A percentile compares a stretch with the other conserved stretches of the same genome.
phyloP scores from a whole-genome alignment of 2,797 vertebrate species.

The Podarcis siculus region DNA sequence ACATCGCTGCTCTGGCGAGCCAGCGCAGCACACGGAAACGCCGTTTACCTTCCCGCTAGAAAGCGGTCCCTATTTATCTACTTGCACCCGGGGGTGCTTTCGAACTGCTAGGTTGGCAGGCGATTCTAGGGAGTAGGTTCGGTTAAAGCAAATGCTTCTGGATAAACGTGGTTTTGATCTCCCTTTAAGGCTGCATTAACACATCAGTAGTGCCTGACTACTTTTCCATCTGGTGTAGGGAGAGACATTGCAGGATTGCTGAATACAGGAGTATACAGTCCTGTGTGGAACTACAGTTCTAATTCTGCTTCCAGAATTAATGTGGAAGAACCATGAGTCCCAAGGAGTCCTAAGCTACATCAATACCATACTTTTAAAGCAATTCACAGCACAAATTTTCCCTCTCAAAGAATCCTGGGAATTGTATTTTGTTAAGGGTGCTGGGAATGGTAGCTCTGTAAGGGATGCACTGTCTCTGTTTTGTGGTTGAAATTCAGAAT shows the following conservation, averaged over 20 bases:
- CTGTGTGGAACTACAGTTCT: neutral
- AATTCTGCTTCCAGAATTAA: neutral
- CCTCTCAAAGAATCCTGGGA: no score
- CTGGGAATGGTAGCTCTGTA: no score
- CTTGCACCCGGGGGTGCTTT: no score
- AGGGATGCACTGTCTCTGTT: neutral
- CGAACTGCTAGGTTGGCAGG: no score
- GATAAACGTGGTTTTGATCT: neutral
- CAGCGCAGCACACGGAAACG: no score
- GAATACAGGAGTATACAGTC: neutral
- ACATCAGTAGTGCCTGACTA: accelerated
- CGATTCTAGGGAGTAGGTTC: neutral
- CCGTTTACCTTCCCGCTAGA: no score
- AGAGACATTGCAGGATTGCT: neutral
- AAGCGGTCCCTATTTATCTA: no score
- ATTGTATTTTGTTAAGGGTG: no score
- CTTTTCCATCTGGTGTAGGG: neutral
- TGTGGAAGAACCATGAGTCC: neutral
- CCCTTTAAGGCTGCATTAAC: constrained; percentile 11
- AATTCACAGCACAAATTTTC: no score
- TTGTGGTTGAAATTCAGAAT: neutral
- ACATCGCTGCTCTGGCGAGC: no score
- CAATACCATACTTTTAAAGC: no score
- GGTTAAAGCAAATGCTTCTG: neutral
- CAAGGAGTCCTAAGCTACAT: neutral